Evolutionary conservation across 2,888 invertebrate species (phyloP), one percentile per base, ranked within the genome.

Genomic region (Chymomyza amoena): DNA sequence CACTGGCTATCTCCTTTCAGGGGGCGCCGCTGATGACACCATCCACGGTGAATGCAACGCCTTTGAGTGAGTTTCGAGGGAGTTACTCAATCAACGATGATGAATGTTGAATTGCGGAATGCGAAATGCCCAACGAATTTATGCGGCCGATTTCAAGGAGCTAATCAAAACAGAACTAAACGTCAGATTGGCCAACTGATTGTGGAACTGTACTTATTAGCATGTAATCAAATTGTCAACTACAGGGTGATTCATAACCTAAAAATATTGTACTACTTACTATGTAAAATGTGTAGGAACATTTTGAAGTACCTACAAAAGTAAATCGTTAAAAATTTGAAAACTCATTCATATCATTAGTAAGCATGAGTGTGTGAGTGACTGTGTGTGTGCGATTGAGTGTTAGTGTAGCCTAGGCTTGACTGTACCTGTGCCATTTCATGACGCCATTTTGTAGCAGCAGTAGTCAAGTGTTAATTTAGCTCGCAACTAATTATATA

Each of bases 1-100:
- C 96, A 0, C 90, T 96, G 79, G 95, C 96, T 73, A 95, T 96
- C 89, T 96, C 96, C 75, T 93, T 96, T 65, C 94, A 96, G 86
- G 95, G 95, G 6, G 94, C 95, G 75, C 92, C 89, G 73, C 88
- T 88, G 80, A 90, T 90, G 90, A 90, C 90, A 84, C 92, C 85
- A 76, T 90, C 91, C 50, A 87, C 91, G 18, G 68, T 90, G 56
- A 90, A 90, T 81, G 88, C 87, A 68, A 91, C 92, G 73, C 90
- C 92, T 67, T 76, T 92, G 77, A 91, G 90, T 79, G 92, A 92
- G 80, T 91, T 91, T 79, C 91, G 91, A 63, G 90, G 90, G 71
- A 88, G 90, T 77, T 92, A 91, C 66, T 89, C 90, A 76, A 91
- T 91, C 74, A 90, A 89, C 50, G 91, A 91, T 70, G 91, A 92